Percentiles rank a stretch among this genome's conserved stretches.
Conservation (phyloP, 2,797 vertebrate species). For the Rhadinocentrus ornatus region DNA sequence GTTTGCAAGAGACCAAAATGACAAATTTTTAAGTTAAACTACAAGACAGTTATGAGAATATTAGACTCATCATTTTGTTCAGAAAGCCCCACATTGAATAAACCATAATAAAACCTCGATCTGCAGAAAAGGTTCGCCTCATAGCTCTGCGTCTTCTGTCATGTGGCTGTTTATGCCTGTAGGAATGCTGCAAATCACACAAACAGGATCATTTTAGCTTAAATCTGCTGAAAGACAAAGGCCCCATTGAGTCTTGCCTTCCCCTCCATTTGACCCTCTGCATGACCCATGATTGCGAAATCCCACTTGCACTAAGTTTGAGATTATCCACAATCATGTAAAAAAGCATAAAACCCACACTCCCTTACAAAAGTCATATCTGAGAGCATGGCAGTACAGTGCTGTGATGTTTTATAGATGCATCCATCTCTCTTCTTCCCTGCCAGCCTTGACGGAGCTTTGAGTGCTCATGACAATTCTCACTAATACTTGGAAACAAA, state of each 20-base stretch:
- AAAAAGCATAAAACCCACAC: background rate
- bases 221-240: slow-evolving; percentile 62
- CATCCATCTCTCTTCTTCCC: background rate
- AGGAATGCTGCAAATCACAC: slow-evolving; percentile 71
- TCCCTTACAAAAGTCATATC: background rate
- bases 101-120: slow-evolving; percentile 21
- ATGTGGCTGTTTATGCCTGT: slow-evolving; percentile 61
- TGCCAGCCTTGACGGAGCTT: too few relatives aligned
- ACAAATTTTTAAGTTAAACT: slow-evolving; percentile 3
- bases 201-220: slow-evolving; percentile 70
- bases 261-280: slow-evolving; percentile 5
- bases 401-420: background rate
- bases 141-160: slow-evolving; percentile 38
- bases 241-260: slow-evolving; percentile 55
- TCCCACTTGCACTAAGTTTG: background rate
- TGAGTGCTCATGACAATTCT: too few relatives aligned
- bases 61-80: background rate
- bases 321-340: background rate
- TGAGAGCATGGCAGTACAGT: too few relatives aligned
- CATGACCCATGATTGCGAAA: background rate
- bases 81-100: slow-evolving; percentile 1
- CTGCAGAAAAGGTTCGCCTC: slow-evolving; percentile 32
- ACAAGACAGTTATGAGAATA: slow-evolving; percentile 3
- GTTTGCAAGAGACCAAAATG: background rate
- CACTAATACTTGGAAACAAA: too few relatives aligned